Conservation (phyloP, 2,113 vertebrate genomes). For the Paradisaea rubra region DNA sequence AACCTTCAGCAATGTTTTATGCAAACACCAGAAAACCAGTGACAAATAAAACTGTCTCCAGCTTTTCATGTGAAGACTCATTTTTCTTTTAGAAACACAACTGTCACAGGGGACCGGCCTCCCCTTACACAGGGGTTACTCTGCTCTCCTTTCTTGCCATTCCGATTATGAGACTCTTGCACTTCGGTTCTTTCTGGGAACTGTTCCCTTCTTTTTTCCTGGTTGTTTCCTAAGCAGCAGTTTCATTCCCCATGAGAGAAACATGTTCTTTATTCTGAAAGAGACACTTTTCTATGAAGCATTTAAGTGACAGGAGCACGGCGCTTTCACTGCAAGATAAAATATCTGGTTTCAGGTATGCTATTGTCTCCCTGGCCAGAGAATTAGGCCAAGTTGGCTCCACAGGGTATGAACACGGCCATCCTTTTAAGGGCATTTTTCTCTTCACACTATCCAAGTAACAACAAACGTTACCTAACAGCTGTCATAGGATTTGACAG, state of each 20-base stretch:
- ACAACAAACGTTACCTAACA: background rate
- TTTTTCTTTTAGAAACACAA: background rate
- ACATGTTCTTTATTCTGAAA: background rate
- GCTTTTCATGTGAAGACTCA: background rate
- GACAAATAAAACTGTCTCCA: background rate
- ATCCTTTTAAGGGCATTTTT: background rate
- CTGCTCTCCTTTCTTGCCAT: background rate
- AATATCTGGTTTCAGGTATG: background rate
- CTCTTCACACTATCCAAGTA: background rate
- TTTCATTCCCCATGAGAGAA: background rate
- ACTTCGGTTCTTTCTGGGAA: background rate
- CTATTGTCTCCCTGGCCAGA: background rate
- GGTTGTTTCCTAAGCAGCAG: background rate
- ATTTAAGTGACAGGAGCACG: background rate
- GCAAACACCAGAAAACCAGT: background rate
- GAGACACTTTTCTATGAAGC: background rate
- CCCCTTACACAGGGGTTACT: background rate
- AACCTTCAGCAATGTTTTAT: background rate
- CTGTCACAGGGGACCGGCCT: background rate
- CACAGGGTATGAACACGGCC: background rate
- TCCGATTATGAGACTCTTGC: background rate
- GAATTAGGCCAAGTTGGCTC: background rate
- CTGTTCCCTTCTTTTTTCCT: background rate
- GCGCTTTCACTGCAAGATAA: background rate
- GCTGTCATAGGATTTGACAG: background rate